A percentile compares a stretch with the other conserved stretches of the same genome.
Conservation (phyloP, 64 coral and sea anemone species). For the Hydrozoanthus tunicans region DNA sequence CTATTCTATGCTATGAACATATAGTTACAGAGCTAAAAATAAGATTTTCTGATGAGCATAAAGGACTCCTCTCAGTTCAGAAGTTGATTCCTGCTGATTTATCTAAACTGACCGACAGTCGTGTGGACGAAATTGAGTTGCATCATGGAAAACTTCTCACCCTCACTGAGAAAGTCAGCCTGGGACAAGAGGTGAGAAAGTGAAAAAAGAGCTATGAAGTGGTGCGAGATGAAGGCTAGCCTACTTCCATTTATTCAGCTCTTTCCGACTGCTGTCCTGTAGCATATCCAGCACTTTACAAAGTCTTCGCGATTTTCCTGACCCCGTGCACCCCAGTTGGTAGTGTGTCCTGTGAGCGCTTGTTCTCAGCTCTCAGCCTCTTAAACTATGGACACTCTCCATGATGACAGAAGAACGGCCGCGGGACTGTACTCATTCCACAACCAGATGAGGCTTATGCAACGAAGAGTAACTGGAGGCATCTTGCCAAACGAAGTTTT, state of each 20-base stretch:
- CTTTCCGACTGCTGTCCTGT: too few relatives aligned
- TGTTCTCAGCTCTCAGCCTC: conserved; percentile 50
- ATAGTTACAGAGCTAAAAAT: conserved; percentile 32
- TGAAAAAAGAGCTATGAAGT: too few relatives aligned
- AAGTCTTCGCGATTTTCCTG: conserved; percentile 53
- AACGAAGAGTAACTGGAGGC: not conserved
- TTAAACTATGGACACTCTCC: conserved; percentile 30
- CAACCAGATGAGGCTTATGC: conserved; percentile 25
- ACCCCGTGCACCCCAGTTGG: conserved; percentile 19
- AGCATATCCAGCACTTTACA: conserved; percentile 12
- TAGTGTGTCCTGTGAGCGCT: conserved; percentile 51
- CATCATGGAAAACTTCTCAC: not conserved
- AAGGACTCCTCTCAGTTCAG: conserved; percentile 40
- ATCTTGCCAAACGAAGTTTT: too few relatives aligned
- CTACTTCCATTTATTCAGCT: too few relatives aligned
- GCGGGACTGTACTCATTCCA: conserved; percentile 34
- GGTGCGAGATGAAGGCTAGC: too few relatives aligned
- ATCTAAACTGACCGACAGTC: conserved; percentile 31
- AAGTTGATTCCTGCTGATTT: conserved; percentile 38
- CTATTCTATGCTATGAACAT: not conserved
- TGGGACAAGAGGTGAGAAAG: too few relatives aligned
- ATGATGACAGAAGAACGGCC: conserved; percentile 48
- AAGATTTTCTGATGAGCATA: conserved; percentile 39
- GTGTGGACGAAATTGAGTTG: conserved; percentile 7
- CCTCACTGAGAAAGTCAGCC: conserved; percentile 30